Evolutionary conservation across 1,140 invertebrate genomes (phyloP), one percentile per base, ranked within the genome.

Genomic region (Drosophila watanabei): DNA sequence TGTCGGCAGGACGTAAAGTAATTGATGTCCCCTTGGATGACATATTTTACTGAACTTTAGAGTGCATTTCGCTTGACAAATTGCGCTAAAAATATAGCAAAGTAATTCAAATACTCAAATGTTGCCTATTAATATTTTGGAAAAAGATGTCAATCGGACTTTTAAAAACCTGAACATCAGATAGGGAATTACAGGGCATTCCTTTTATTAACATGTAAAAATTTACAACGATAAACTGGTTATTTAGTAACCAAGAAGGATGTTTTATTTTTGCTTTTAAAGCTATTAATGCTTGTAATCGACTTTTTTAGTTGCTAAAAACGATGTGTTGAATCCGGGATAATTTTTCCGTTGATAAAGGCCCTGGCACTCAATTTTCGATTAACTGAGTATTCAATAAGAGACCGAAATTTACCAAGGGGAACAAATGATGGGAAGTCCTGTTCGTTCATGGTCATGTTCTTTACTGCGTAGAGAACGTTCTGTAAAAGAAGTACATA

Each of bases 381-480:
- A 28, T 57, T 30, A 10, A 70, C 62, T 8, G 46, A 35, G 18
- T 73, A 81, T 10, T 76, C 71, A 0, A 75, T 49, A 0, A 63
- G 3, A 10, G 66, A 59, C 16, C 45, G 33, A 39, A 82, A 82
- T 30, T 30, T 54, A 13, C 80, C 80, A 32, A 57, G 33, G 2
- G 80, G 80, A 24, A 61, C 52, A 57, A 68, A 82, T 2, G 43
- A 28, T 13, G 80, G 80, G 32, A 82, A 78, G 24, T 82, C 75
- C 33, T 68, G 13, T 13, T 82, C 80, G 13, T 59, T 35, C 28
- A 82, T 41, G 18, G 56, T 60, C 79, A 77, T 57, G 18, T 82
- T 82, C 0, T 35, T 33, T 5, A 82, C 11, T 2, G 56, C 62
- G 28, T 82, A 79, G 6, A 41, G 62, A 0, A 62, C 61, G 7